Conservation (phyloP, 2,113 vertebrate species). For the Colius striatus region DNA sequence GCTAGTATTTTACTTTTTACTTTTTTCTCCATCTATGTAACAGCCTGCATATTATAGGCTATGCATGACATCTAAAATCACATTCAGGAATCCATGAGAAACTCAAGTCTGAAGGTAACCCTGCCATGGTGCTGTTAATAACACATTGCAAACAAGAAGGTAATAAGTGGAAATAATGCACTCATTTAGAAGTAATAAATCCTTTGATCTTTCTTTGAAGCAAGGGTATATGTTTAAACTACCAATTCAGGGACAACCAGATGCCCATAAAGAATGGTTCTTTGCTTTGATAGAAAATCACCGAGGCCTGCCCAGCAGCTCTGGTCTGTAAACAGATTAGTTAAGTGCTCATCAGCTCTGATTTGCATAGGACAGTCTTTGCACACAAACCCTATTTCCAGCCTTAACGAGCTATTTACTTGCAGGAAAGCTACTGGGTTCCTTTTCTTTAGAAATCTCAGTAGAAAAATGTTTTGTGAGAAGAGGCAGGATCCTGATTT, state of each 20-base stretch:
- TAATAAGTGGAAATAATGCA: slow-evolving; percentile 82
- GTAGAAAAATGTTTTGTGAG: slow-evolving; percentile 51
- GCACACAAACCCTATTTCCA: slow-evolving; percentile 64
- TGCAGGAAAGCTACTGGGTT: slow-evolving; percentile 53
- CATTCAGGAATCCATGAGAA: slow-evolving; percentile 61
- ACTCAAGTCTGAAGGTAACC: slow-evolving; percentile 68
- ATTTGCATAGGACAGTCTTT: slow-evolving; percentile 78
- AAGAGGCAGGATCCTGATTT: slow-evolving; percentile 7
- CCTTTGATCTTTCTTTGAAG: slow-evolving; percentile 86
- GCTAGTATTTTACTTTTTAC: neutral
- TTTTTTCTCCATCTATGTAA: slow-evolving; percentile 49
- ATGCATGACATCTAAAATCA: slow-evolving; percentile 53
- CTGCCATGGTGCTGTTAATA: slow-evolving; percentile 78
- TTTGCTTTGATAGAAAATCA: slow-evolving; percentile 83
- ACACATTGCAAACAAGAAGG: slow-evolving; percentile 81
- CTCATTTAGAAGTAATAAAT: slow-evolving; percentile 82
- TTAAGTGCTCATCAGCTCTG: slow-evolving; percentile 80
- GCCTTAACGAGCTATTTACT: slow-evolving; percentile 73
- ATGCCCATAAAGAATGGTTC: slow-evolving; percentile 81
- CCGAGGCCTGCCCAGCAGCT: slow-evolving; percentile 80
- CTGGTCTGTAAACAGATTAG: slow-evolving; percentile 86
- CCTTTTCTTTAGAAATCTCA: slow-evolving; percentile 43
- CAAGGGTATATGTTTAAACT: slow-evolving; percentile 79
- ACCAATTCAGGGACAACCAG: slow-evolving; percentile 82
- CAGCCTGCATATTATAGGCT: slow-evolving; percentile 45